Conservation (phyloP, 1,140 invertebrate species). For the Eupeodes corollae region DNA sequence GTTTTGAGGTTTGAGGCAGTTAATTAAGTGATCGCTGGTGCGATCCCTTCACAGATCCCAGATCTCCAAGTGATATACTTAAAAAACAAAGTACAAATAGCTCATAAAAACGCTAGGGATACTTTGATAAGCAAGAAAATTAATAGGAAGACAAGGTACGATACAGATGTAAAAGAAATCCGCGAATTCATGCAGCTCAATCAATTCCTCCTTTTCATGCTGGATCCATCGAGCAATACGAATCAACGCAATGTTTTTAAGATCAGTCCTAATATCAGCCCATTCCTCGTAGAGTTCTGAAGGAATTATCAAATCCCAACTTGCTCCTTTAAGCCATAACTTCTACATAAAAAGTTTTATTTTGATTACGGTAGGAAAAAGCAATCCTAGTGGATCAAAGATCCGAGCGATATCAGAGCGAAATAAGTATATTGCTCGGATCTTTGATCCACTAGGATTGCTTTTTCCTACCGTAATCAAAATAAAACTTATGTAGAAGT, state of each 20-base stretch:
- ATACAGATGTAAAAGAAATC: too few species aligned
- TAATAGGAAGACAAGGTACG: too few species aligned
- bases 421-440: constrained; percentile 13
- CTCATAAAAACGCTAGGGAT: too few species aligned
- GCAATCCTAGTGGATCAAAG: constrained; percentile 27
- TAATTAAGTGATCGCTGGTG: too few species aligned
- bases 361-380: constrained; percentile 24
- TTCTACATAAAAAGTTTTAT: constrained; percentile 36
- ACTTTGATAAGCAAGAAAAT: too few species aligned
- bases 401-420: constrained; percentile 18
- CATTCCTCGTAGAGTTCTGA: constrained; percentile 8
- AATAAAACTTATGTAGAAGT: constrained; percentile 34
- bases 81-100: too few species aligned
- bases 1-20: too few species aligned
- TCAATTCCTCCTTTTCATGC: neutral
- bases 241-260: constrained; percentile 8
- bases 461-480: constrained; percentile 24
- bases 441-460: constrained; percentile 28
- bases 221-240: constrained; percentile 2
- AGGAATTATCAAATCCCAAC: constrained; percentile 25
- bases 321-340: constrained; percentile 22
- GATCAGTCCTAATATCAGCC: constrained; percentile 9
- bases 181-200: constrained; percentile 23
- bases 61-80: too few species aligned
- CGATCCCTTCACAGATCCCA: too few species aligned